phyloP scores from a whole-genome alignment of 2,113 vertebrate species.

The Conger conger region DNA sequence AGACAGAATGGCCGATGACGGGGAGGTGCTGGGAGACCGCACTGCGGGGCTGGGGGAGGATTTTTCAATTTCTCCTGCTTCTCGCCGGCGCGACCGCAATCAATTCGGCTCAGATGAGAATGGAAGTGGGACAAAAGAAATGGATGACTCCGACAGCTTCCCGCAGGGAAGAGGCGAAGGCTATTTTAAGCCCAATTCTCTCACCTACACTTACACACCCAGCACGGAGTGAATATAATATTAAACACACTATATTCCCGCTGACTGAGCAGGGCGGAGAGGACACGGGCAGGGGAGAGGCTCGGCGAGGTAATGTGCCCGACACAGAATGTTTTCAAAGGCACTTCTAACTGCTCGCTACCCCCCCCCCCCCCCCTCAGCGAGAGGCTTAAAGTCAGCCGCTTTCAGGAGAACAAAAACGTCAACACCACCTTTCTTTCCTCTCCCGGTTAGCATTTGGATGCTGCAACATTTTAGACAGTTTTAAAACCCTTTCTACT shows the following conservation, averaged over 20 bases:
- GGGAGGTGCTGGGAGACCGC: slow-evolving; percentile 37
- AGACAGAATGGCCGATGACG: slow-evolving; percentile 17
- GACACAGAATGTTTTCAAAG: slow-evolving; percentile 4
- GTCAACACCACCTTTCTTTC: neutral
- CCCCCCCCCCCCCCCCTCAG: neutral
- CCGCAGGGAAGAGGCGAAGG: slow-evolving; percentile 53
- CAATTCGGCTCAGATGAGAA: slow-evolving; percentile 59
- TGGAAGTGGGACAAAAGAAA: slow-evolving; percentile 61
- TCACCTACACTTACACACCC: slow-evolving; percentile 61
- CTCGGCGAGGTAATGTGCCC: neutral
- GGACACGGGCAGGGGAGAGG: neutral
- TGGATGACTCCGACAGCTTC: slow-evolving; percentile 52
- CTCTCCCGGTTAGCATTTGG: neutral
- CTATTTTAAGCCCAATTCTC: slow-evolving; percentile 77
- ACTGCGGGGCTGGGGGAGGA: slow-evolving; percentile 31
- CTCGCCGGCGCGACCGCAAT: slow-evolving; percentile 56
- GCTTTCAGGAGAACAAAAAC: neutral
- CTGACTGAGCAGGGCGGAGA: slow-evolving; percentile 33
- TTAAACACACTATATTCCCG: slow-evolving; percentile 52
- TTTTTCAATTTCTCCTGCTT: slow-evolving; percentile 57
- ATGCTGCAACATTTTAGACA: neutral
- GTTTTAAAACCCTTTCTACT: neutral
- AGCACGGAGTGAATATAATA: slow-evolving; percentile 67
- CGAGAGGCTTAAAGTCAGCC: neutral
- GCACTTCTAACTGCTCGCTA: neutral